These are phyloP conservation scores for Lucinisca nassula DNA, from an alignment of 2,888 invertebrate species.

Conservation along the genomic window DNA sequence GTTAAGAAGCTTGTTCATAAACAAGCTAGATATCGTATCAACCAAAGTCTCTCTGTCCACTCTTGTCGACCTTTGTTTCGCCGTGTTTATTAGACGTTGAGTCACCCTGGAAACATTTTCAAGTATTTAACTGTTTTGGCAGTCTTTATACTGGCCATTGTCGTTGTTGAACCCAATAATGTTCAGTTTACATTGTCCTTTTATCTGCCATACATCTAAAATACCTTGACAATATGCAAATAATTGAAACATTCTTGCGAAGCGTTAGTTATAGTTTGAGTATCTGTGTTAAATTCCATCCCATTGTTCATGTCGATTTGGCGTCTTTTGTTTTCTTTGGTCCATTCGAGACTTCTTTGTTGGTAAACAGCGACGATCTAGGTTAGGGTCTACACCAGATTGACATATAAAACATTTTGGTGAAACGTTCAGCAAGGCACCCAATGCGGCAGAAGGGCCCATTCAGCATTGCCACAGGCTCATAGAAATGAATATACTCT, in stretches of 20 bases:
- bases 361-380: too few relatives aligned
- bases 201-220: background rate
- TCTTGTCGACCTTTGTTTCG: background rate
- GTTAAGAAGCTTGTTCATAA: too few relatives aligned
- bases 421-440: too few relatives aligned
- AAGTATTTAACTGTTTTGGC: background rate
- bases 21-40: too few relatives aligned
- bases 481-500: too few relatives aligned
- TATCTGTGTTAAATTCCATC: background rate
- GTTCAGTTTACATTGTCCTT: constrained; percentile 9
- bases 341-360: too few relatives aligned
- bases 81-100: background rate
- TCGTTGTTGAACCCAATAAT: background rate
- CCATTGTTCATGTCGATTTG: too few relatives aligned
- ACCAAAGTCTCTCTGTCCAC: background rate
- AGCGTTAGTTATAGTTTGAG: background rate
- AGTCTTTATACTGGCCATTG: background rate
- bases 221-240: background rate
- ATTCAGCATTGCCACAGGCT: too few relatives aligned
- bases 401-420: too few relatives aligned
- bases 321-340: too few relatives aligned
- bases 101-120: constrained; percentile 15
- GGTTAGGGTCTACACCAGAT: too few relatives aligned
- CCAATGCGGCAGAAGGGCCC: too few relatives aligned
- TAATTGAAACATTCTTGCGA: constrained; percentile 7